Evolutionary conservation across 2,113 vertebrate species (phyloP).

Genomic region (Cercopithecus mona): DNA sequence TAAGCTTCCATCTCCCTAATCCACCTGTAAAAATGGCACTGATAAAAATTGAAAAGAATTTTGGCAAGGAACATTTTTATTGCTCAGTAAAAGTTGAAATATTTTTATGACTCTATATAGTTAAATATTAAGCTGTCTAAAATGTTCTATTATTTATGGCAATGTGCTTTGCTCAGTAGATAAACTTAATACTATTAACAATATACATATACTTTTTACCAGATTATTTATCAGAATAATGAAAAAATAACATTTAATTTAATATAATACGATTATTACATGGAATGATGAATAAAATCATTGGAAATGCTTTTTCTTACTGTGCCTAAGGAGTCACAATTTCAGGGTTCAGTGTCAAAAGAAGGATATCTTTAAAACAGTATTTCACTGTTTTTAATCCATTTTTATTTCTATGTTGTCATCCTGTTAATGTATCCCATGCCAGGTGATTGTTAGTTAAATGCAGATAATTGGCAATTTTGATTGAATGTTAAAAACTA

Average conservation of each 20-base stretch:
- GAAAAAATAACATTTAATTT: not conserved
- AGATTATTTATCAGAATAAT: not conserved
- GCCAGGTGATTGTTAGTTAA: not conserved
- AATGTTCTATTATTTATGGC: not conserved
- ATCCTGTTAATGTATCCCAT: not conserved
- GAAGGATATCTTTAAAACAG: not conserved
- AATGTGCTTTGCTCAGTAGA: not conserved
- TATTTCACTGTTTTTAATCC: not conserved
- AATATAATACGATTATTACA: not conserved
- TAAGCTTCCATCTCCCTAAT: not conserved
- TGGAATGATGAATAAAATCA: not conserved
- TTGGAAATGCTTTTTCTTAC: not conserved
- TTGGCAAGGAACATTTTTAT: not conserved
- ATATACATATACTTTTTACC: not conserved
- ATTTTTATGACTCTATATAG: not conserved
- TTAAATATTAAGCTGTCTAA: not conserved
- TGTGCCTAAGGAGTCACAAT: not conserved
- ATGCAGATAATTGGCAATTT: not conserved
- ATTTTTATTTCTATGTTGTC: not conserved
- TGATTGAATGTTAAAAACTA: not conserved
- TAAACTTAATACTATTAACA: not conserved
- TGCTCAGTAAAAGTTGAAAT: not conserved
- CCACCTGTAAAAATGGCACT: not conserved
- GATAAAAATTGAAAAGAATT: not conserved
- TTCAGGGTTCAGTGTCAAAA: not conserved